phyloP scores from a whole-genome alignment of 2,797 vertebrate species.

The Xiphorhynchus erythropygius region DNA sequence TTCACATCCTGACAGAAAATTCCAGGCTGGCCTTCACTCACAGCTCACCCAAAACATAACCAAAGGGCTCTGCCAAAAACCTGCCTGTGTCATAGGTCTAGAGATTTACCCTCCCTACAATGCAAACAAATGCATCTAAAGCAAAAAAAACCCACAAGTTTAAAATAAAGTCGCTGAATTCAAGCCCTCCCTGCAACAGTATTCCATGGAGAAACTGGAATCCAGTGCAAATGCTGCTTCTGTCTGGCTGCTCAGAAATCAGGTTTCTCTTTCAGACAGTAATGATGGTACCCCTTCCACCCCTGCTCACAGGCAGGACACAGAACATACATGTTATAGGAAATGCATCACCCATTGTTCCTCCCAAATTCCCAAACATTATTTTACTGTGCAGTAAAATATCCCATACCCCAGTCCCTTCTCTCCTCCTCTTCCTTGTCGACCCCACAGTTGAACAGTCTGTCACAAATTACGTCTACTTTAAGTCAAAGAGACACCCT shows the following conservation, averaged over 20 bases:
- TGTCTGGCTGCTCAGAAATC: neutral
- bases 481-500: neutral
- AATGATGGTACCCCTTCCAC: neutral
- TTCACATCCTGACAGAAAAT: neutral
- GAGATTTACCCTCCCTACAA: neutral
- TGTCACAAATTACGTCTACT: neutral
- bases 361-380: neutral
- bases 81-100: neutral
- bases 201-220: neutral
- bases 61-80: neutral
- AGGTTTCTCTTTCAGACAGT: neutral
- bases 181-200: fast-evolving
- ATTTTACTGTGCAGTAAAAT: neutral
- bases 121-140: neutral
- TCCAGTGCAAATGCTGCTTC: neutral
- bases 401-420: neutral
- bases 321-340: neutral
- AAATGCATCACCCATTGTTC: neutral
- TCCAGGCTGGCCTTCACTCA: neutral
- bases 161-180: neutral
- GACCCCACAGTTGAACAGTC: neutral
- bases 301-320: neutral
- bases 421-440: neutral
- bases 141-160: neutral
- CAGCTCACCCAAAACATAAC: neutral